Base-by-base conservation (phyloP, 2,113 vertebrate species). In the Picathartes gymnocephalus region DNA sequence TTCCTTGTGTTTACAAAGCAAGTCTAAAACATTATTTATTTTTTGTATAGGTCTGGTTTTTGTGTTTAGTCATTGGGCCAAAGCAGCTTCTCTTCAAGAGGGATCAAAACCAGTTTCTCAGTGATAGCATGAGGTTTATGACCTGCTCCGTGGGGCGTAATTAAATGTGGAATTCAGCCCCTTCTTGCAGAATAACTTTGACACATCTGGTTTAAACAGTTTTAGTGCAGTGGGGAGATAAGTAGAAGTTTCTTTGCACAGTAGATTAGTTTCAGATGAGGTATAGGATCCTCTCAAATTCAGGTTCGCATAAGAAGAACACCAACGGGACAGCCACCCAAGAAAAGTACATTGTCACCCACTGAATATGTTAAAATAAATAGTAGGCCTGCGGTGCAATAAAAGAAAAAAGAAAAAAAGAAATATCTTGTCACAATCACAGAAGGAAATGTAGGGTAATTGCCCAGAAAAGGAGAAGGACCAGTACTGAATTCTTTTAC, bases 211-310 rank as follows among this genome's bases (percentile, higher is more conserved):
- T 96, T 96, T 95, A 93, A 96, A 56, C 56, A 81, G 81, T 88
- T 92, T 93, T 83, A 81, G 60, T 92, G 76, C 64, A 86, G 81
- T 15, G 9, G 88, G 51, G 76, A 97, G 85, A 80, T 96, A 94
- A 94, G 42, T 92, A 86, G 87, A 93, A 88, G 44, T 94, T 97
- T 95, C 82, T 94, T 94, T 92, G 57, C 90, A 68, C 31, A 77
- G 85, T 92, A 92, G 90, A 96, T 97, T 92, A 88, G 72, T 96
- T 97, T 96, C 93, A 96, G 85, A 96, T 96, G 95, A 95, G 64
- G 56, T 80, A 90, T 73, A 81, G 86, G 54, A 70, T 93, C 47
- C 44, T 68, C 15, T 88, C 56, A 88, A 86, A 92, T 93, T 88
- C 72, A 74, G 30, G 28, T 90, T 93, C 62, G 71, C n/a, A 21